Percentiles rank a stretch among this genome's conserved stretches.
These are phyloP conservation scores for Nematostella vectensis DNA, from an alignment of 92 coral and sea anemone genomes.

Conservation along the genomic window DNA sequence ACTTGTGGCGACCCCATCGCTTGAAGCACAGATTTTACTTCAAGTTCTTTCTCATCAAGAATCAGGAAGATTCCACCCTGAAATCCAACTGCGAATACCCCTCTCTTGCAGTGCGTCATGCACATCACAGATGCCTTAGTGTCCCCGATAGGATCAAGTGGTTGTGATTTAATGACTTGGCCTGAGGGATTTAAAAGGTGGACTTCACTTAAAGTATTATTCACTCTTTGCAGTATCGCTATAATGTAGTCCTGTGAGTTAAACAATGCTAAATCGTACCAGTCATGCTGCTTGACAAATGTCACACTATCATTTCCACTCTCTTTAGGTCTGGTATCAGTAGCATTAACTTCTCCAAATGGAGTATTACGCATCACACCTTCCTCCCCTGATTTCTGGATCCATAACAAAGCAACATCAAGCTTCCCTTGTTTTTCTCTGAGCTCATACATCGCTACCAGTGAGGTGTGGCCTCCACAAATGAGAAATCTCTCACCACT, in stretches of 20 bases:
- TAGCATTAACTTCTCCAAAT: constrained; percentile 1
- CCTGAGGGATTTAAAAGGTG: constrained; percentile 48
- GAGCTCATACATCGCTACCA: constrained; percentile 37
- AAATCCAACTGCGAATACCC: constrained; percentile 64
- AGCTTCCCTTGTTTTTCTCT: constrained; percentile 7
- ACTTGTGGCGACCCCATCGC: constrained; percentile 87
- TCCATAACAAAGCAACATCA: constrained; percentile 17
- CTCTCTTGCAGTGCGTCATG: constrained; percentile 50
- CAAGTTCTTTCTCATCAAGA: constrained; percentile 32
- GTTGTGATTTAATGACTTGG: constrained; percentile 23
- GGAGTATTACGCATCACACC: not conserved
- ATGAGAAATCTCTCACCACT: constrained; percentile 40
- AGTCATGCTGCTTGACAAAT: constrained; percentile 54
- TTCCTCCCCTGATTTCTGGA: constrained; percentile 7
- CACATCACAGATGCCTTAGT: constrained; percentile 57
- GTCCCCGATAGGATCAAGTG: constrained; percentile 61
- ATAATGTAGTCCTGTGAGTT: constrained; percentile 38
- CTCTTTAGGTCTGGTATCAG: not conserved
- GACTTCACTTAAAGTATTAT: constrained; percentile 51
- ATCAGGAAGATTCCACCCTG: constrained; percentile 73
- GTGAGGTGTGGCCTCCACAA: constrained; percentile 50
- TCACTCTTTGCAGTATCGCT: constrained; percentile 55
- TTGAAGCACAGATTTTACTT: constrained; percentile 51
- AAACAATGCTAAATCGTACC: constrained; percentile 49
- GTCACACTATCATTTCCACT: constrained; percentile 43